Evolutionary conservation across 2,113 vertebrate genomes (phyloP).

Genomic region (Tylochromis polylepis): DNA sequence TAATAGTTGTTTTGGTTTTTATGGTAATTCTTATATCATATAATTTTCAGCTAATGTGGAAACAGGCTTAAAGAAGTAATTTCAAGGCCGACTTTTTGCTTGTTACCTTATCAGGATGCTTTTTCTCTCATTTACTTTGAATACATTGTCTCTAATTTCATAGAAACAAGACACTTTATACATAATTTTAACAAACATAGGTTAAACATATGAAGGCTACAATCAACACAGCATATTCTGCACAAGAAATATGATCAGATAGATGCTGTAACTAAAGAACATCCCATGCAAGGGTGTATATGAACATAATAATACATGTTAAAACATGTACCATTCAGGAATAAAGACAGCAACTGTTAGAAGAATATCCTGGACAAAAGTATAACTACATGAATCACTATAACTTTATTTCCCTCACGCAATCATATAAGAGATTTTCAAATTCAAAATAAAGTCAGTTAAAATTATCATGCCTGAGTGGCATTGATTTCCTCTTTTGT

Average conservation of each 20-base stretch:
- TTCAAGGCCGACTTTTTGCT: neutral
- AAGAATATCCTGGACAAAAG: neutral
- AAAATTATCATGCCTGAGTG: neutral
- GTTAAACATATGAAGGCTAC: too few relatives aligned
- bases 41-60: neutral
- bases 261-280: neutral
- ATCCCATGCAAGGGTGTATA: neutral
- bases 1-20: neutral
- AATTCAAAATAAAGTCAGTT: neutral
- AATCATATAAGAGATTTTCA: neutral
- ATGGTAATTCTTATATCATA: neutral
- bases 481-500: neutral
- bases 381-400: neutral
- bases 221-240: neutral
- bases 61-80: neutral
- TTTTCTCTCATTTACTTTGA: neutral
- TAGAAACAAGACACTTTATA: neutral
- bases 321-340: neutral
- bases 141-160: neutral
- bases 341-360: neutral
- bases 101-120: neutral
- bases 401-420: neutral
- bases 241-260: neutral
- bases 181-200: neutral
- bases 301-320: neutral